Conservation (phyloP, 2,888 invertebrate genomes). For the Zonitis immaculata region DNA sequence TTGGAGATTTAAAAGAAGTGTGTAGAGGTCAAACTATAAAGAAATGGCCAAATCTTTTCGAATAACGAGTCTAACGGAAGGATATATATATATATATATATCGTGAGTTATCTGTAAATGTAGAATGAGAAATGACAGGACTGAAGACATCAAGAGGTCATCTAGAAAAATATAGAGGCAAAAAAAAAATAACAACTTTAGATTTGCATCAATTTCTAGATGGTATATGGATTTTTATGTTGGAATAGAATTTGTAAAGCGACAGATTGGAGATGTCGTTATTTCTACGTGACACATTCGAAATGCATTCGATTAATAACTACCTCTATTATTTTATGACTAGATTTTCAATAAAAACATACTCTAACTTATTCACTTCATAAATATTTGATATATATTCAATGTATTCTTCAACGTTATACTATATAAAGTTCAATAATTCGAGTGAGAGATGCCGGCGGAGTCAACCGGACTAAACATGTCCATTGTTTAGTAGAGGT, state of each 20-base stretch:
- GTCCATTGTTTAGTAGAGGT: constrained; percentile 4
- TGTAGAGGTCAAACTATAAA: constrained; percentile 41
- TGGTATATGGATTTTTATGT: not conserved
- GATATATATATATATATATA: too few relatives aligned
- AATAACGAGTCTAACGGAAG: constrained; percentile 37
- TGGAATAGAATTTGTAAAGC: not conserved
- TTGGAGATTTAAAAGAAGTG: constrained; percentile 39
- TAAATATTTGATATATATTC: too few relatives aligned
- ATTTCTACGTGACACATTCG: too few relatives aligned
- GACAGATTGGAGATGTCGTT: too few relatives aligned
- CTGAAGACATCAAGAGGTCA: constrained; percentile 23
- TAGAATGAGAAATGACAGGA: constrained; percentile 2
- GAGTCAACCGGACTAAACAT: constrained; percentile 15
- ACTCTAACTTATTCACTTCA: not conserved
- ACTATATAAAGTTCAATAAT: constrained; percentile 33
- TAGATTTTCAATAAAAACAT: too few relatives aligned
- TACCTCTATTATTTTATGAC: too few relatives aligned
- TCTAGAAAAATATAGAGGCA: too few relatives aligned
- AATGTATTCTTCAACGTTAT: too few relatives aligned
- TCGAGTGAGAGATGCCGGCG: constrained; percentile 19
- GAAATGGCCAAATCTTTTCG: constrained; percentile 39
- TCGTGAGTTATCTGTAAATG: constrained; percentile 20
- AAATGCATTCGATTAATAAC: too few relatives aligned
- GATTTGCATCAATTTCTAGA: constrained; percentile 12
- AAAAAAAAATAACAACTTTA: too few relatives aligned